Base-by-base conservation (phyloP, 2,797 vertebrate species). In the Enteromius argenteus region DNA sequence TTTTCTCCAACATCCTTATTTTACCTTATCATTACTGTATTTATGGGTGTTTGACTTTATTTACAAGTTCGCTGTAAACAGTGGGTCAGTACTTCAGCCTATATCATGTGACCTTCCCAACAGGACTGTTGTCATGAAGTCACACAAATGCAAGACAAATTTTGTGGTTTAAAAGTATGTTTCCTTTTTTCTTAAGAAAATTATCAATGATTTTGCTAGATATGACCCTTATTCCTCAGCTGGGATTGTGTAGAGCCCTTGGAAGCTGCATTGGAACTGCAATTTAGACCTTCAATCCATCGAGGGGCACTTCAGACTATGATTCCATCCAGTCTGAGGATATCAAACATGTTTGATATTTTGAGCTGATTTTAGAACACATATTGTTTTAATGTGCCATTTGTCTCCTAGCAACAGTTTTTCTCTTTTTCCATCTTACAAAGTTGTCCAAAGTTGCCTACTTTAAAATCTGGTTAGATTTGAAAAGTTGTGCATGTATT, bases 401-500 rank as follows among this genome's bases (percentile, higher is more conserved):
- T n/a, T n/a, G 11, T 42, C 37, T 69, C 67, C 37, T 42, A 69
- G 37, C 67, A 42, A 23, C 68, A 60, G 58, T 60, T 60, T 56
- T 56, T 19, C 53, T 56, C 53, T 56, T 53, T 21, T 56, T 9
- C 53, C 53, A 56, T 56, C 14, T 27, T 60, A 60, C 23, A 14
- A 60, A 60, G 37, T 42, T 42, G 37, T 23, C 17, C 49, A 19
- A 69, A 42, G n/a, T 44, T 17, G n/a, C 66, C 10, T 68, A n/a
- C 39, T 68, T 68, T 39, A n/a, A 68, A 67, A 37, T 67, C 64
- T 21, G 32, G 23, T 42, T 37, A 39, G 66, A 68, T n/a, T 68
- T n/a, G 5, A 6, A 68, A 69, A 69, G 39, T 46, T 27, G 3
- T 15, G 14, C 14, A 23, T 69, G 21, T 8, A 46, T 46, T 27